These are phyloP conservation scores for Anodontia alba DNA, from an alignment of 2,888 invertebrate species.

Conservation along the genomic window DNA sequence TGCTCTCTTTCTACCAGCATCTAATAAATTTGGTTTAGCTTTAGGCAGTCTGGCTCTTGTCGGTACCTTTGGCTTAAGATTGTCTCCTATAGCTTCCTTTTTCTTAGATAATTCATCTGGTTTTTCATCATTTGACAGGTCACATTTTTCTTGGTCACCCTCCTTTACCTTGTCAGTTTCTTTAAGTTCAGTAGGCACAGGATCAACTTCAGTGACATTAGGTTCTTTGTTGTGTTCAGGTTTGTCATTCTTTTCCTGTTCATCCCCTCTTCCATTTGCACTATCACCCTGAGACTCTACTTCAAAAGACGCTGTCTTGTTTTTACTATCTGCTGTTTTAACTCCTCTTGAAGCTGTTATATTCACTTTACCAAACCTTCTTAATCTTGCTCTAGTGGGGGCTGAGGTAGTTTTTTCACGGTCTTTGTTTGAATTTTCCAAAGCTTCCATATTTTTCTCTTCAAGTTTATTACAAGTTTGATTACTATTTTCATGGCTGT, in stretches of 20 bases:
- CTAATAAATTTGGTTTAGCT: constrained; percentile 69
- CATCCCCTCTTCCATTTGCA: neutral
- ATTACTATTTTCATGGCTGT: neutral
- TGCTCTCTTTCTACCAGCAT: constrained; percentile 57
- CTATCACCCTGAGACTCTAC: neutral
- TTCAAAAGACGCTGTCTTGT: neutral
- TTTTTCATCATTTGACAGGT: neutral
- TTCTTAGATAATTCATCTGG: neutral
- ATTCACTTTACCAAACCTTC: constrained; percentile 52
- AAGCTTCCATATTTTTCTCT: neutral
- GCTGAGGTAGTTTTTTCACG: neutral
- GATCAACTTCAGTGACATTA: neutral
- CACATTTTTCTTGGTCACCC: neutral
- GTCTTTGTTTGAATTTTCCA: neutral
- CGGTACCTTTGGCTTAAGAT: constrained; percentile 12
- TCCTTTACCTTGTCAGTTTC: neutral
- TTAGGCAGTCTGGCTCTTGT: constrained; percentile 65
- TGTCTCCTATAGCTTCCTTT: neutral
- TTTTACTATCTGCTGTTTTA: neutral
- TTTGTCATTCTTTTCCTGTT: neutral
- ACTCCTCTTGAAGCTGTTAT: constrained; percentile 31
- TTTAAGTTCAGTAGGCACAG: neutral
- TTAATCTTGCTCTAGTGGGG: constrained; percentile 41
- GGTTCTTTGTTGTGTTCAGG: neutral
- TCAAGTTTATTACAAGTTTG: neutral